Conservation (phyloP, 1,140 invertebrate genomes). For the Trypoxylus dichotomus region DNA sequence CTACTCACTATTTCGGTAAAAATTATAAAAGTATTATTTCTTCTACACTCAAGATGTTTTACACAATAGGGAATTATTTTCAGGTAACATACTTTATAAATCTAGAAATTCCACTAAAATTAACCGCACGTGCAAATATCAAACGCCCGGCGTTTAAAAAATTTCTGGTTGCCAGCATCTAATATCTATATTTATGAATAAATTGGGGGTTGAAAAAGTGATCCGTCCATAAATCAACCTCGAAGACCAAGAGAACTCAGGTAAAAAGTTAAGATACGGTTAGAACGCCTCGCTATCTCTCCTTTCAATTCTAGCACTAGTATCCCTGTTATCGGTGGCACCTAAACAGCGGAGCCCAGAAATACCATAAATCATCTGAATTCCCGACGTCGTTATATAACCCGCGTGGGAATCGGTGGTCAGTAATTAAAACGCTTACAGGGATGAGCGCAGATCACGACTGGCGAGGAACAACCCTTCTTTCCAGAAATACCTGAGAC, state of each 20-base stretch:
- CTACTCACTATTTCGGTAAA: too few species aligned
- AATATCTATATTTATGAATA: conserved; percentile 34
- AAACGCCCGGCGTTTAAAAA: conserved; percentile 18
- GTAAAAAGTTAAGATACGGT: conserved; percentile 24
- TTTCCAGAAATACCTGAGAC: conserved; percentile 27
- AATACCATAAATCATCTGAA: conserved; percentile 37
- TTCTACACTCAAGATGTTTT: too few species aligned
- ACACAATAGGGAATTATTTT: not conserved
- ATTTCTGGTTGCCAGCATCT: conserved; percentile 28
- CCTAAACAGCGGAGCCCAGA: conserved; percentile 32
- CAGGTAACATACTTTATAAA: not conserved
- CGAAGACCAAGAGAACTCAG: conserved; percentile 2
- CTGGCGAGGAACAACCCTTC: not conserved
- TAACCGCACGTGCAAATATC: not conserved
- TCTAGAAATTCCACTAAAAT: not conserved
- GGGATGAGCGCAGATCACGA: not conserved
- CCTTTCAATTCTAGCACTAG: not conserved
- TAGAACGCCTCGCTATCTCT: not conserved
- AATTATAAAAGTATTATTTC: too few species aligned
- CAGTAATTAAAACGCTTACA: conserved; percentile 37
- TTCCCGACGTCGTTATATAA: conserved; percentile 29
- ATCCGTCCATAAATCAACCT: conserved; percentile 26
- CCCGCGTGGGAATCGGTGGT: conserved; percentile 31
- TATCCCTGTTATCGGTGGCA: conserved; percentile 22
- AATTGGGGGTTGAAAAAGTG: conserved; percentile 10